These are phyloP conservation scores for Diprion similis DNA, from an alignment of 1,140 invertebrate genomes.

Conservation along the genomic window DNA sequence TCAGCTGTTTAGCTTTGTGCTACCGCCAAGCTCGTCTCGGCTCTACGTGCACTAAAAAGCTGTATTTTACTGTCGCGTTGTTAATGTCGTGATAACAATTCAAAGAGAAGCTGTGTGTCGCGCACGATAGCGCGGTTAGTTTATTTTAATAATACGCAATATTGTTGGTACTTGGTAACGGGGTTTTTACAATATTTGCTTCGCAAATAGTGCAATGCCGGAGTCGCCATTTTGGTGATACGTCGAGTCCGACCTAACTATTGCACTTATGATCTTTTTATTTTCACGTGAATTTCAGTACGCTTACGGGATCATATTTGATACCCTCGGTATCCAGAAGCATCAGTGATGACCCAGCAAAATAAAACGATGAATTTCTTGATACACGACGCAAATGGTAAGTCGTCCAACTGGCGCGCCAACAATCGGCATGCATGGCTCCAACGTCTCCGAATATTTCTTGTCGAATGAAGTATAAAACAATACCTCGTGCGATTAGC, in stretches of 20 bases:
- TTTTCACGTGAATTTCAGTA: slow-evolving; percentile 41
- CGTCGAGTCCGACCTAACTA: slow-evolving; percentile 48
- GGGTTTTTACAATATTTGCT: slow-evolving; percentile 10
- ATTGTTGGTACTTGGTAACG: neutral
- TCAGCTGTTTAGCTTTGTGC: slow-evolving; percentile 66
- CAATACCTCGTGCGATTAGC: too few relatives aligned
- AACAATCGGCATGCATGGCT: slow-evolving; percentile 44
- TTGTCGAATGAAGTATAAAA: neutral
- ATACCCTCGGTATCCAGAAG: slow-evolving; percentile 41
- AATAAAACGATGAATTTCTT: slow-evolving; percentile 70
- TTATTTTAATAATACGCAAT: slow-evolving; percentile 26
- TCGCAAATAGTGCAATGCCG: slow-evolving; percentile 59
- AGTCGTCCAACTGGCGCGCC: slow-evolving; percentile 58
- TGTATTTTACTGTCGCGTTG: slow-evolving; percentile 48
- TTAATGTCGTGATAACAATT: slow-evolving; percentile 33
- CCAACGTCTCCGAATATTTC: slow-evolving; percentile 14
- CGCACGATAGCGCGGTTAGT: slow-evolving; percentile 34
- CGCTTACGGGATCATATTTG: slow-evolving; percentile 35
- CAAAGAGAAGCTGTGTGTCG: slow-evolving; percentile 20
- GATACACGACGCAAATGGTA: slow-evolving; percentile 72
- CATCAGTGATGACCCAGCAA: slow-evolving; percentile 65
- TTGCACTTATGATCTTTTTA: slow-evolving; percentile 54
- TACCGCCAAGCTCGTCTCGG: slow-evolving; percentile 67
- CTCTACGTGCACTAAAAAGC: slow-evolving; percentile 62
- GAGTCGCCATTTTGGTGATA: slow-evolving; percentile 67